Evolutionary conservation across 2,113 vertebrate species (phyloP).

Genomic region (Hucho hucho): DNA sequence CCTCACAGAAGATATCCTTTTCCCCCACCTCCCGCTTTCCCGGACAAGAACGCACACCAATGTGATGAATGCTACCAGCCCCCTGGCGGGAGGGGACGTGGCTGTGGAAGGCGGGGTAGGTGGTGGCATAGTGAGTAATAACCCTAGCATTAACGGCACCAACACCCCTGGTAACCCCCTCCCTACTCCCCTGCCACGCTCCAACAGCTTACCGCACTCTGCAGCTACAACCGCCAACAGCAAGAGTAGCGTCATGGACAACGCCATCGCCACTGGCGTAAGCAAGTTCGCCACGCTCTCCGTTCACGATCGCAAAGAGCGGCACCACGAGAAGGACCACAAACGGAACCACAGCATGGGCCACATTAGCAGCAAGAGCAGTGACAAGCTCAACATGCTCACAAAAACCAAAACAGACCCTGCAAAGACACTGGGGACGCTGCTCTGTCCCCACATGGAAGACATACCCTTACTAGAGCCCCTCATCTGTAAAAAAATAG

Average conservation of each 20-base stretch:
- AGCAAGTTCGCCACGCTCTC: constrained; percentile 97
- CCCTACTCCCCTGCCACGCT: constrained; percentile 88
- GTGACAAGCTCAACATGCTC: constrained; percentile 93
- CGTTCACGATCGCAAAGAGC: constrained; percentile 94
- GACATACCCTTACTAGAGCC: constrained; percentile 97
- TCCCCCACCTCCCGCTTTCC: constrained; percentile 95
- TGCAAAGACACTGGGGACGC: constrained; percentile 93
- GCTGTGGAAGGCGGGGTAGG: constrained; percentile 35
- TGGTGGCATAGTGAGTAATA: constrained; percentile 30
- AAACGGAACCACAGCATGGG: constrained; percentile 99
- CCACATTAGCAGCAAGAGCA: constrained; percentile 99
- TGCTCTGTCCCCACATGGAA: constrained; percentile 95
- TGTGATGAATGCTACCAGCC: constrained; percentile 94
- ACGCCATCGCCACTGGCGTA: constrained; percentile 88
- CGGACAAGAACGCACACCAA: constrained; percentile 98
- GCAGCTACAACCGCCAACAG: constrained; percentile 73
- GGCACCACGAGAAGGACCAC: constrained; percentile 91
- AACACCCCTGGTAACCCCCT: constrained; percentile 79
- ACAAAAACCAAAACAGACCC: constrained; percentile 87
- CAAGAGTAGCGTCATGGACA: constrained; percentile 82
- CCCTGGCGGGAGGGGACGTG: constrained; percentile 63
- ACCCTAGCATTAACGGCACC: constrained; percentile 67
- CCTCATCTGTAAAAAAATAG: constrained; percentile 99
- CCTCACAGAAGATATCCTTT: constrained; percentile 97
- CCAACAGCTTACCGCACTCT: constrained; percentile 95